Evolutionary conservation across 2,113 vertebrate genomes (phyloP).

Genomic region (Setophaga kirtlandii): DNA sequence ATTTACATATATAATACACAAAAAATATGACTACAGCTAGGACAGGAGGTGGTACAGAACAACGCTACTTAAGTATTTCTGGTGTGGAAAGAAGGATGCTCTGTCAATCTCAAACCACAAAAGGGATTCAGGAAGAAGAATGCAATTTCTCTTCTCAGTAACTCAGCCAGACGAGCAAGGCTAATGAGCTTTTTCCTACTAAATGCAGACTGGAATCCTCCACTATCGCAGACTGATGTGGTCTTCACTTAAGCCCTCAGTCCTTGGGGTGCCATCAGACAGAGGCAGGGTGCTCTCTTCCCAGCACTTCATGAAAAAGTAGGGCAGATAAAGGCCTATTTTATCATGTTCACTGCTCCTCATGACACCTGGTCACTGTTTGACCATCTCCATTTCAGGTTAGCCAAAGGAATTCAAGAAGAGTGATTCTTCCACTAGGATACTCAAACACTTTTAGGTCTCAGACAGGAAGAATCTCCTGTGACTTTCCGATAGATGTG

Average conservation of each 20-base stretch:
- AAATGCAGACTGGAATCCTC: not conserved
- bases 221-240: rapidly evolving
- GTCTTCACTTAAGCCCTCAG: not conserved
- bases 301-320: not conserved
- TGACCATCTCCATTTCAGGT: not conserved
- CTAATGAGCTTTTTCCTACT: not conserved
- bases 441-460: not conserved
- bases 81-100: not conserved
- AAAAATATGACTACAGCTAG: not conserved
- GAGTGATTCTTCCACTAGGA: not conserved
- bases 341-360: not conserved
- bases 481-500: not conserved
- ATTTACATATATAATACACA: not conserved
- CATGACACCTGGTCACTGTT: not conserved
- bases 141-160: not conserved
- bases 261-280: not conserved
- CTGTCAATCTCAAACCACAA: conserved; percentile 16
- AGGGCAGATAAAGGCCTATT: not conserved
- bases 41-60: not conserved
- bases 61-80: not conserved
- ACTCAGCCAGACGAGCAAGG: not conserved
- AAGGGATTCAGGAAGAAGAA: conserved; percentile 12
- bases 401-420: not conserved
- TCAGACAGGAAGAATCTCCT: not conserved
- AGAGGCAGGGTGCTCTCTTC: not conserved